Conservation (phyloP, 2,888 invertebrate genomes). For the Lasioglossum morio region DNA sequence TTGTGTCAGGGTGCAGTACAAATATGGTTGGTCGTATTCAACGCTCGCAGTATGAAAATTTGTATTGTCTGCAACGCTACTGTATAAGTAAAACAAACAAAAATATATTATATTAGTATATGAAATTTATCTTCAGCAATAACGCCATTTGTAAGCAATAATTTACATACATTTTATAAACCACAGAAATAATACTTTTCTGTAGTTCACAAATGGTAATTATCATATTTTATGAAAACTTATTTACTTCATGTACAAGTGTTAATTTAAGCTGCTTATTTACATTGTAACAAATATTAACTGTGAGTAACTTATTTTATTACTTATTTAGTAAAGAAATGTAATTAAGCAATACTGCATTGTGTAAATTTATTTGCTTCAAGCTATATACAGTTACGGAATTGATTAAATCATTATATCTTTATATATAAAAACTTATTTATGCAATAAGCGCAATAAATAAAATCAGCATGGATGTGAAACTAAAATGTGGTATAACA, state of each 20-base stretch:
- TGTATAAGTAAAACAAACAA: slow-evolving; percentile 81
- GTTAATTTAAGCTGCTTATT: slow-evolving; percentile 23
- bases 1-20: slow-evolving; percentile 92
- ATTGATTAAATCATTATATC: neutral
- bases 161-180: slow-evolving; percentile 3
- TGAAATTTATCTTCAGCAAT: neutral
- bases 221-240: neutral
- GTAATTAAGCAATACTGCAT: slow-evolving; percentile 24
- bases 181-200: slow-evolving; percentile 7
- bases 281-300: slow-evolving; percentile 5
- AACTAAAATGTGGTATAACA: slow-evolving; percentile 27
- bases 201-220: slow-evolving; percentile 20
- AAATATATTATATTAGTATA: slow-evolving; percentile 23
- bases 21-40: slow-evolving; percentile 92
- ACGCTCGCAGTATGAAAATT: slow-evolving; percentile 95
- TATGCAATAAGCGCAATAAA: slow-evolving; percentile 13
- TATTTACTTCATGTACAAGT: neutral
- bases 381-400: slow-evolving; percentile 7
- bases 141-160: slow-evolving; percentile 47
- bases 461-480: slow-evolving; percentile 3
- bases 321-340: neutral
- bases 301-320: slow-evolving; percentile 26
- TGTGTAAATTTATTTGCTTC: slow-evolving; percentile 15
- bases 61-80: slow-evolving; percentile 95
- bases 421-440: slow-evolving; percentile 6